Conservation (phyloP, 2,888 invertebrate genomes). For the Aelia acuminata region DNA sequence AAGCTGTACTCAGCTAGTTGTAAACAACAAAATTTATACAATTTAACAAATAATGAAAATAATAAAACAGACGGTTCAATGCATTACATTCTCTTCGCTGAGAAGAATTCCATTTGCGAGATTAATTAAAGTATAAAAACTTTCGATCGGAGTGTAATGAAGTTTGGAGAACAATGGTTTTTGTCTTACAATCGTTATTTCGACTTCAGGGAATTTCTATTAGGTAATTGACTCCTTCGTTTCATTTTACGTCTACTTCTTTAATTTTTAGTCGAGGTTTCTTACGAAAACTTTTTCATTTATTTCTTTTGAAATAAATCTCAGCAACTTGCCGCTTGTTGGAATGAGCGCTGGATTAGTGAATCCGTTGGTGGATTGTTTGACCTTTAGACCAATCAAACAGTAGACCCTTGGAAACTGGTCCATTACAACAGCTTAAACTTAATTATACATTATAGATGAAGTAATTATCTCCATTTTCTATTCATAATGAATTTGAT, state of each 20-base stretch:
- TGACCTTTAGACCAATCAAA: not conserved
- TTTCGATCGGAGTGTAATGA: not conserved
- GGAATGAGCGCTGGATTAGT: not conserved
- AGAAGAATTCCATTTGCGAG: not conserved
- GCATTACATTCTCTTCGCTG: not conserved
- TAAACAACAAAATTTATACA: too few relatives aligned
- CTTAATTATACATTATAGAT: too few relatives aligned
- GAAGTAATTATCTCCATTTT: too few relatives aligned
- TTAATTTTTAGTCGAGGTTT: not conserved
- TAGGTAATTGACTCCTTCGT: not conserved
- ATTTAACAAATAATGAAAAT: too few relatives aligned
- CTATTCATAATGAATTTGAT: too few relatives aligned
- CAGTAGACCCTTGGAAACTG: not conserved
- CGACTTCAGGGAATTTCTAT: not conserved
- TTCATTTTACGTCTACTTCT: not conserved
- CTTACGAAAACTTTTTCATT: not conserved
- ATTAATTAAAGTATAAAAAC: not conserved
- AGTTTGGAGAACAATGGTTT: not conserved
- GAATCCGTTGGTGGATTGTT: not conserved
- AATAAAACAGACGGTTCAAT: not conserved
- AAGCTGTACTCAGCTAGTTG: too few relatives aligned
- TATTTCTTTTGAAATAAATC: not conserved
- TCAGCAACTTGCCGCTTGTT: not conserved
- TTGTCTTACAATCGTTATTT: not conserved
- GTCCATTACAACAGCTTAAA: not conserved